Evolutionary conservation across 2,888 invertebrate species (phyloP), one percentile per base, ranked within the genome.

Genomic region (Shargacucullia verbasci): DNA sequence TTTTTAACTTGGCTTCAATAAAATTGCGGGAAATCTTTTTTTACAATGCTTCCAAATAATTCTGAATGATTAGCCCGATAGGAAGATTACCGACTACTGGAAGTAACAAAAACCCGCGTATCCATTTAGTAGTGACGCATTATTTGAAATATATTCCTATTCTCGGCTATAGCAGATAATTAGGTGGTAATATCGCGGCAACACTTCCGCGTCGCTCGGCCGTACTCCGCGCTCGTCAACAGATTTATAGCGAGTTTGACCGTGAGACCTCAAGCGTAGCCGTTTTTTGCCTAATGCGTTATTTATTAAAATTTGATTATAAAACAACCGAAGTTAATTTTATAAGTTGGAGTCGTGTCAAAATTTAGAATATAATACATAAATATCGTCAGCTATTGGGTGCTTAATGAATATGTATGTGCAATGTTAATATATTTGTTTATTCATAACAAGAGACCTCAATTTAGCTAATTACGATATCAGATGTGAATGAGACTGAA

Each of bases 281-380:
- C 85, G 84, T 89, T 92, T 91, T 91, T 91, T 91, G 86, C 87
- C 83, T 91, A 90, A 93, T 91, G 91, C 83, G 85, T 88, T 90
- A 91, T 92, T 91, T 92, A 92, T 93, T 88, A 91, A 92, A 92
- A 92, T 93, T 87, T 88, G 78, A 87, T 86, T 87, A 85, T 88
- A 88, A 89, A 89, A 89, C 79, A 89, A 85, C 85, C 81, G 60
- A 85, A 86, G 78, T 86, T 85, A 85, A 88, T 87, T 84, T 81
- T 81, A 80, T 78, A 83, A 86, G 82, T 79, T 73, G 79, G 82
- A 80, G 80, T 83, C 81, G 71, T 84, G 87, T 89, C 87, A 85
- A 84, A 87, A 80, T 77, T 81, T 76, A 73, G 82, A 83, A 76
- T 81, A 82, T 83, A 79, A 83, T 75, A 81, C 82, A 87, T 87